Conservation (phyloP, 2,113 vertebrate species). For the Sapajus apella region DNA sequence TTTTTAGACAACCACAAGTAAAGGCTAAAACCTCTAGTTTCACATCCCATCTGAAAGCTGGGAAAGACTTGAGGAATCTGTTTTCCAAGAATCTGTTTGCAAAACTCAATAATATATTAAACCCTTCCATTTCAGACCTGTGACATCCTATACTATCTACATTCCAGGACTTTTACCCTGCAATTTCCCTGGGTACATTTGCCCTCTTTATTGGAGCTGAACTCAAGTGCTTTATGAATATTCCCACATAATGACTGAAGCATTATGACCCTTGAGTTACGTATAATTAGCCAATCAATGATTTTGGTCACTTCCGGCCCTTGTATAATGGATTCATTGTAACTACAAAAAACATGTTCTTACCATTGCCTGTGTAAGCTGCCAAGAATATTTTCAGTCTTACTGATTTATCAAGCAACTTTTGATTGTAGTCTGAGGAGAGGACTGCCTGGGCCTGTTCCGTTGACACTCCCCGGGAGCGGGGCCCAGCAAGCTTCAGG, state of each 20-base stretch:
- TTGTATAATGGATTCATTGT: slow-evolving; percentile 72
- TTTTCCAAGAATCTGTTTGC: slow-evolving; percentile 68
- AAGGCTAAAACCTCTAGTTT: slow-evolving; percentile 60
- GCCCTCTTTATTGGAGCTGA: slow-evolving; percentile 44
- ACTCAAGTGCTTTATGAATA: slow-evolving; percentile 68
- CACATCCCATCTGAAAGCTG: slow-evolving; percentile 65
- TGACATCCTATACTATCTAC: slow-evolving; percentile 46
- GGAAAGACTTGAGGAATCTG: slow-evolving; percentile 55
- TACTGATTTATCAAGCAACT: slow-evolving; percentile 69
- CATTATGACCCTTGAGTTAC: slow-evolving; percentile 64
- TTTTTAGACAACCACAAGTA: slow-evolving; percentile 69
- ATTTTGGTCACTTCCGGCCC: slow-evolving; percentile 69
- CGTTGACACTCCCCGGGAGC: background rate
- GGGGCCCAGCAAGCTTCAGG: background rate
- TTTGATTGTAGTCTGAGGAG: slow-evolving; percentile 63
- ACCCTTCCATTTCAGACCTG: slow-evolving; percentile 54
- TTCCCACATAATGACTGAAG: slow-evolving; percentile 67
- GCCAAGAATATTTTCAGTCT: slow-evolving; percentile 73
- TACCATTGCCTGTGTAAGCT: slow-evolving; percentile 60
- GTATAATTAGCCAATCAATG: slow-evolving; percentile 74
- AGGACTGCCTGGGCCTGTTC: slow-evolving; percentile 34
- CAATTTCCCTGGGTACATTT: slow-evolving; percentile 54
- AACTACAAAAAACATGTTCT: slow-evolving; percentile 63
- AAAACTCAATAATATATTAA: slow-evolving; percentile 64
- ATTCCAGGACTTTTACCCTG: slow-evolving; percentile 60